A percentile compares a stretch with the other conserved stretches of the same genome.
phyloP scores from a whole-genome alignment of 2,888 invertebrate species.

The Drosophila putrida region DNA sequence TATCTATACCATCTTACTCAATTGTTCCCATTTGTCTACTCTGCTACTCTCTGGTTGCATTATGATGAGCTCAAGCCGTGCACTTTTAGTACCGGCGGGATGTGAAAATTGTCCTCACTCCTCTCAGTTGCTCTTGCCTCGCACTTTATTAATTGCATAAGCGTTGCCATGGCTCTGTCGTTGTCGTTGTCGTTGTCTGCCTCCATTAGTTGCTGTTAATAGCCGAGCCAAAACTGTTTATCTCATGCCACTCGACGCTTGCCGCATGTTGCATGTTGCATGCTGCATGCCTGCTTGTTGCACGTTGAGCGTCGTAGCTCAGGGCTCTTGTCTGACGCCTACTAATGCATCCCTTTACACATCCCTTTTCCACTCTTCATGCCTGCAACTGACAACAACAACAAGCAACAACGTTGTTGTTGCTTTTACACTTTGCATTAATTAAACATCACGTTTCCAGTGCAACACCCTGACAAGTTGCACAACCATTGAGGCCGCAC shows the following conservation, averaged over 20 bases:
- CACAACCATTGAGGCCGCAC: slow-evolving; percentile 39
- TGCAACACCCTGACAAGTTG: slow-evolving; percentile 80
- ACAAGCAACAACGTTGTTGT: slow-evolving; percentile 1
- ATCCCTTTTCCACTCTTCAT: not conserved
- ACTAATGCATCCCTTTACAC: slow-evolving; percentile 9
- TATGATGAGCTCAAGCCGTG: slow-evolving; percentile 12
- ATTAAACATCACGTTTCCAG: slow-evolving; percentile 82
- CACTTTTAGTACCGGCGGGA: slow-evolving; percentile 13
- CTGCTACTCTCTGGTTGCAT: slow-evolving; percentile 19
- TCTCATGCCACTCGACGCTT: slow-evolving; percentile 56
- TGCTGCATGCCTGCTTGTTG: slow-evolving; percentile 18
- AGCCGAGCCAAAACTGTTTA: slow-evolving; percentile 71
- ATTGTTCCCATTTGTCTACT: slow-evolving; percentile 14
- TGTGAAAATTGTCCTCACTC: not conserved
- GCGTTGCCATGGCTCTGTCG: slow-evolving; percentile 31
- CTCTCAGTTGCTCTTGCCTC: slow-evolving; percentile 22
- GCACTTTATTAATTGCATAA: slow-evolving; percentile 72
- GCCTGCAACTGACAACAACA: slow-evolving; percentile 1
- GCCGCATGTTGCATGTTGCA: slow-evolving; percentile 33
- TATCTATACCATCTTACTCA: slow-evolving; percentile 43
- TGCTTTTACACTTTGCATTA: slow-evolving; percentile 73
- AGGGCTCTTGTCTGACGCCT: slow-evolving; percentile 31
- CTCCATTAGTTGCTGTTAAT: slow-evolving; percentile 74
- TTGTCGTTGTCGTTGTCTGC: slow-evolving; percentile 40
- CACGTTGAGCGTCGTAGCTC: slow-evolving; percentile 18